Conservation (phyloP, 2,113 vertebrate genomes). For the Thermophis baileyi region DNA sequence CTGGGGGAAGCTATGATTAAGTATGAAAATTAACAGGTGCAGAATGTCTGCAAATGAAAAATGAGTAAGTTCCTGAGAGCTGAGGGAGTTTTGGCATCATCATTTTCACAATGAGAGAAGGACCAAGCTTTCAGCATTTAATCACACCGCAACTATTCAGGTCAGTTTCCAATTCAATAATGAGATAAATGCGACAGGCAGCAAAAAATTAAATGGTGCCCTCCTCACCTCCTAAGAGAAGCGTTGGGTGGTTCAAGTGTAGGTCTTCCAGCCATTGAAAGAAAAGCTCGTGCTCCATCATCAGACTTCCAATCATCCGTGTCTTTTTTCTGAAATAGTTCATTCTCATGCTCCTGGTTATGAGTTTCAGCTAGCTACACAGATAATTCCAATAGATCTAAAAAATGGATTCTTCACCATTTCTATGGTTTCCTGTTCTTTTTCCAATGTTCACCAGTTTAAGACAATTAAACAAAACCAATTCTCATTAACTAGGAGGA, state of each 20-base stretch:
- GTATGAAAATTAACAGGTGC: not conserved
- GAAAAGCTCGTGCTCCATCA: not conserved
- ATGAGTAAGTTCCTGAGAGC: not conserved
- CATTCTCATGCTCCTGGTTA: not conserved
- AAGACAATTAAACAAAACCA: not conserved
- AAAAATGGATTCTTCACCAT: not conserved
- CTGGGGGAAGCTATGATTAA: not conserved
- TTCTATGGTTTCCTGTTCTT: not conserved
- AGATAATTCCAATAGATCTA: not conserved
- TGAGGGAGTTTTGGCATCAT: not conserved
- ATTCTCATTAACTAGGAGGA: not conserved
- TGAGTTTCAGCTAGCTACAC: not conserved
- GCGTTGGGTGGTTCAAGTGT: not conserved
- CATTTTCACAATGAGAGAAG: not conserved
- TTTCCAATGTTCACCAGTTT: not conserved
- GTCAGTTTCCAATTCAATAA: not conserved
- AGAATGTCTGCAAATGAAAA: not conserved
- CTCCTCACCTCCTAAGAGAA: not conserved
- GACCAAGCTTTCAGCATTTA: not conserved
- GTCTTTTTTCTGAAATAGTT: not conserved
- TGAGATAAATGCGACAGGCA: not conserved
- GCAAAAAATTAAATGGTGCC: not conserved
- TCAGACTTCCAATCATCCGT: not conserved
- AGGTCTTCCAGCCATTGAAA: not conserved
- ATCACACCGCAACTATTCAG: not conserved